Evolutionary conservation across 2,888 invertebrate species (phyloP).

Genomic region (Drosophila mulleri): DNA sequence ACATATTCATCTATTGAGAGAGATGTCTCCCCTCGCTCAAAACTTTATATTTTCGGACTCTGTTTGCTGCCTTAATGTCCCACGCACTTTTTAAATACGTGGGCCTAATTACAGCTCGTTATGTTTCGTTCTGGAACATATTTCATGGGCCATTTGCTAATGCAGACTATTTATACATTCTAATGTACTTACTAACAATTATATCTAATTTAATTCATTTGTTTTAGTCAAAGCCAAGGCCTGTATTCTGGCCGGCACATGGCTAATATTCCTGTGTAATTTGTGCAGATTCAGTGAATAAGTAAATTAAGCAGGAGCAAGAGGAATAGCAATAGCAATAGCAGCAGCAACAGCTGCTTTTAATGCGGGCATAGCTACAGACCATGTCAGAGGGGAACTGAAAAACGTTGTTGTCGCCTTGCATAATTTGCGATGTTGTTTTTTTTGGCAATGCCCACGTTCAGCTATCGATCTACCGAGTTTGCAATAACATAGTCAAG

Average conservation of each 20-base stretch:
- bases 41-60: not conserved
- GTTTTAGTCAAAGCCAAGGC: not conserved
- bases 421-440: constrained; percentile 25
- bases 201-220: constrained; percentile 32
- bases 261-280: constrained; percentile 24
- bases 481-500: constrained; percentile 30
- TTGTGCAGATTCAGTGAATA: constrained; percentile 13
- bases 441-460: constrained; percentile 25
- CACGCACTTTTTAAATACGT: not conserved
- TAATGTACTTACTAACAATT: constrained; percentile 26
- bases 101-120: not conserved
- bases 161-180: constrained; percentile 19
- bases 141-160: not conserved
- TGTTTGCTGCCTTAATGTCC: not conserved
- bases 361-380: not conserved
- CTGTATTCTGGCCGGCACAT: not conserved
- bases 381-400: not conserved
- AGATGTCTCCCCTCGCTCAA: not conserved
- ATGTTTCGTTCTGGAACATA: not conserved
- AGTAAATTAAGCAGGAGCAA: not conserved
- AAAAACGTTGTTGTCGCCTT: not conserved
- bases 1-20: not conserved
- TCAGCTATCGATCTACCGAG: constrained; percentile 21
- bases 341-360: constrained; percentile 1
- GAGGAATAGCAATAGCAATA: not conserved